phyloP scores from a whole-genome alignment of 2,888 invertebrate genomes.

The Eupithecia centaureata region DNA sequence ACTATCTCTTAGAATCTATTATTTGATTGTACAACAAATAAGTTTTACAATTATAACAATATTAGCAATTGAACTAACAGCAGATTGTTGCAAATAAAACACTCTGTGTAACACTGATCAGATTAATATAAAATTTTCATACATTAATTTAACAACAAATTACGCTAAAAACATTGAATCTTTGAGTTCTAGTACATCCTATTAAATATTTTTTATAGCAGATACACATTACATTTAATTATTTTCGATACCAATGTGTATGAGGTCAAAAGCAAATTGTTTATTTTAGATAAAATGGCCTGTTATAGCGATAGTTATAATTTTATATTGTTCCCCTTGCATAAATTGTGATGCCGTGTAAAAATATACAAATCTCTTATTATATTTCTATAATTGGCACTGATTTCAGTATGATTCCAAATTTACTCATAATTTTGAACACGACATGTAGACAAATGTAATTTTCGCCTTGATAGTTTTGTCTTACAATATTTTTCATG shows the following conservation, averaged over 20 bases:
- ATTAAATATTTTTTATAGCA: background rate
- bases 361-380: constrained; percentile 35
- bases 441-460: background rate
- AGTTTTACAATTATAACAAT: too few relatives aligned
- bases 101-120: background rate
- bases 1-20: too few relatives aligned
- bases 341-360: constrained; percentile 54
- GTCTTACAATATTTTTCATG: background rate
- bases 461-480: background rate
- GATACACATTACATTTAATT: background rate
- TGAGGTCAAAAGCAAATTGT: background rate
- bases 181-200: background rate
- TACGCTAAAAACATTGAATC: background rate
- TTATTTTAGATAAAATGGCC: background rate
- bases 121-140: background rate
- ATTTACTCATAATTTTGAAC: background rate
- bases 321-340: constrained; percentile 70
- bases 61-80: too few relatives aligned
- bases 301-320: background rate
- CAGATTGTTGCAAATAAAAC: too few relatives aligned
- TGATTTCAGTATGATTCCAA: constrained; percentile 51
- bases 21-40: too few relatives aligned
- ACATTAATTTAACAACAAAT: too few relatives aligned
- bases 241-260: background rate
- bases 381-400: constrained; percentile 62